Conservation (phyloP, 2,113 vertebrate genomes). For the Pleuronectes platessa region DNA sequence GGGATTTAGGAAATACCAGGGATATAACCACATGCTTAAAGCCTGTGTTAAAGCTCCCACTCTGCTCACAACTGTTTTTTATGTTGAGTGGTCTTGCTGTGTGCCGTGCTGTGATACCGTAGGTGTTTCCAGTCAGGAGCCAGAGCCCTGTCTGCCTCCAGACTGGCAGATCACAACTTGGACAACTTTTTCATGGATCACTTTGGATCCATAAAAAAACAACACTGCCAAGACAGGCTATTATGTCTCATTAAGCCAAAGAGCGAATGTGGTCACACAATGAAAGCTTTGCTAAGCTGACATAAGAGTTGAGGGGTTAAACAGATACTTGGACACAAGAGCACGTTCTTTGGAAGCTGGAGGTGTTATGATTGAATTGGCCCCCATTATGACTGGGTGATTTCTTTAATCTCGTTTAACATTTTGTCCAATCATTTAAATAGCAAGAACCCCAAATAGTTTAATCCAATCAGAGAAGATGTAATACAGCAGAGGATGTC, state of each 20-base stretch:
- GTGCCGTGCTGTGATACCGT: constrained; percentile 5
- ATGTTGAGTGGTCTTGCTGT: constrained; percentile 5
- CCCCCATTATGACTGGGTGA: too few relatives aligned
- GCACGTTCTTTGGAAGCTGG: constrained; percentile 28
- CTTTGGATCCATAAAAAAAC: constrained; percentile 34
- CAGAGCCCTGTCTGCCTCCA: constrained; percentile 57
- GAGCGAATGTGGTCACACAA: constrained; percentile 9
- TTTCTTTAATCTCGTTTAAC: too few relatives aligned
- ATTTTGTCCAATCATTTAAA: background rate
- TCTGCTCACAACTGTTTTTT: constrained; percentile 10
- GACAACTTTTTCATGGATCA: constrained; percentile 27
- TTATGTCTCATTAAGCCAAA: constrained; percentile 23
- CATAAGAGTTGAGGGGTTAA: constrained; percentile 23
- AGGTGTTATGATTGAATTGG: constrained; percentile 42
- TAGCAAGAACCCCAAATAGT: constrained; percentile 7
- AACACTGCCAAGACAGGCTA: constrained; percentile 20
- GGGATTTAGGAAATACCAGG: background rate
- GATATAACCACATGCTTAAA: constrained; percentile 3
- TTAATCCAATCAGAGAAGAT: constrained; percentile 18
- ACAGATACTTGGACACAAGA: constrained; percentile 33
- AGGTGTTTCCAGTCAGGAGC: constrained; percentile 42
- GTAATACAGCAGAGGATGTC: background rate
- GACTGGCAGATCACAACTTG: constrained; percentile 43
- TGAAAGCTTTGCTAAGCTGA: constrained; percentile 57
- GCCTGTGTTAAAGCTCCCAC: constrained; percentile 6